A percentile compares a stretch with the other conserved stretches of the same genome.
Evolutionary conservation across 2,888 invertebrate species (phyloP).

Genomic region (Embidobia sp.): DNA sequence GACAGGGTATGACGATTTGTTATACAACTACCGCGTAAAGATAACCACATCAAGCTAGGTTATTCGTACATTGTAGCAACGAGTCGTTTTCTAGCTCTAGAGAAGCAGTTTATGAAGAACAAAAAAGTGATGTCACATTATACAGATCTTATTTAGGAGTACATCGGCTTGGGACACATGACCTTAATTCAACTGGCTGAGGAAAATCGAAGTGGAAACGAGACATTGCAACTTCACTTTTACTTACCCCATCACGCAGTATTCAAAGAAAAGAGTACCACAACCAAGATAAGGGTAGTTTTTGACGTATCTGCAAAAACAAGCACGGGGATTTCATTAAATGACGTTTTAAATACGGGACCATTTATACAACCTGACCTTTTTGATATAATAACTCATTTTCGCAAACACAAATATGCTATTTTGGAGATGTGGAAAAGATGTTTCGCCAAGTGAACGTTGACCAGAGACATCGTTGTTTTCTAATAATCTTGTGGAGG

Average conservation of each 20-base stretch:
- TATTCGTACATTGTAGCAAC: slow-evolving; percentile 17
- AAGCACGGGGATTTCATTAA: no score
- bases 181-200: not conserved
- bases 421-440: slow-evolving; percentile 66
- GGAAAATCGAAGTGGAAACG: not conserved
- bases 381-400: slow-evolving; percentile 66
- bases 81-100: slow-evolving; percentile 13
- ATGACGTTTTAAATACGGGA: slow-evolving; percentile 55
- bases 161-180: slow-evolving; percentile 62
- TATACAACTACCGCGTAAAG: slow-evolving; percentile 28
- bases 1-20: slow-evolving; percentile 47
- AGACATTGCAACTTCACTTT: slow-evolving; percentile 3
- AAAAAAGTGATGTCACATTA: slow-evolving; percentile 27
- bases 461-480: slow-evolving; percentile 55
- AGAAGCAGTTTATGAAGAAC: slow-evolving; percentile 16
- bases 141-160: slow-evolving; percentile 47
- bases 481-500: slow-evolving; percentile 72
- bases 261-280: slow-evolving; percentile 64
- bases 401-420: slow-evolving; percentile 65
- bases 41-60: slow-evolving; percentile 11
- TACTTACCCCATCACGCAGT: slow-evolving; percentile 75
- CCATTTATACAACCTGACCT: slow-evolving; percentile 68
- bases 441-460: slow-evolving; percentile 70
- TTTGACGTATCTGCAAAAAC: no score
- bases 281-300: slow-evolving; percentile 32